Percentiles rank a stretch among this genome's conserved stretches.
phyloP scores from a whole-genome alignment of 2,113 vertebrate species.

The Rutilus rutilus region DNA sequence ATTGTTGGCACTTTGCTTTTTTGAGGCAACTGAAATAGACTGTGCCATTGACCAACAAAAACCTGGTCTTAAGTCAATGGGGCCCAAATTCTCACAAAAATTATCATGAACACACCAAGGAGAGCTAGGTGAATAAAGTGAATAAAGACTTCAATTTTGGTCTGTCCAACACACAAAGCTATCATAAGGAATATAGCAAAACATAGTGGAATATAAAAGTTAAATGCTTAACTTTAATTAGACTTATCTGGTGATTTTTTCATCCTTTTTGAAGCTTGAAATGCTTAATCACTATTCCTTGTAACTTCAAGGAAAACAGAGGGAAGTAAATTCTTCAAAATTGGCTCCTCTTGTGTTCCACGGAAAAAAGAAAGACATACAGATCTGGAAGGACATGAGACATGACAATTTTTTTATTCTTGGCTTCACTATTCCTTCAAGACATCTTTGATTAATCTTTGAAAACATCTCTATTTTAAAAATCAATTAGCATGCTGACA shows the following conservation, averaged over 20 bases:
- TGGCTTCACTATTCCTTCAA: neutral
- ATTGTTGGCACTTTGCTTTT: no score
- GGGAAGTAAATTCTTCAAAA: neutral
- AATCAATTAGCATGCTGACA: neutral
- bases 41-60: no score
- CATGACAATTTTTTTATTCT: neutral
- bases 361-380: neutral
- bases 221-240: neutral
- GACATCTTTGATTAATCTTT: neutral
- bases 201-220: neutral
- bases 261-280: neutral
- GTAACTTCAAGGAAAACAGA: neutral
- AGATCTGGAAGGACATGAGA: neutral
- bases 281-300: neutral
- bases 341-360: neutral
- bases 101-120: no score
- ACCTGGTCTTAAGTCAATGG: no score
- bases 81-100: no score
- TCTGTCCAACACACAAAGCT: no score
- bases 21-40: no score
- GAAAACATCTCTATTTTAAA: conserved; percentile 17
- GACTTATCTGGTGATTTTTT: neutral
- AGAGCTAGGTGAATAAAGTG: no score
- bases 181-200: neutral
- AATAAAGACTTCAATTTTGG: no score